These are phyloP conservation scores for Bicyclus anynana DNA, from an alignment of 1,140 invertebrate species.

Conservation along the genomic window DNA sequence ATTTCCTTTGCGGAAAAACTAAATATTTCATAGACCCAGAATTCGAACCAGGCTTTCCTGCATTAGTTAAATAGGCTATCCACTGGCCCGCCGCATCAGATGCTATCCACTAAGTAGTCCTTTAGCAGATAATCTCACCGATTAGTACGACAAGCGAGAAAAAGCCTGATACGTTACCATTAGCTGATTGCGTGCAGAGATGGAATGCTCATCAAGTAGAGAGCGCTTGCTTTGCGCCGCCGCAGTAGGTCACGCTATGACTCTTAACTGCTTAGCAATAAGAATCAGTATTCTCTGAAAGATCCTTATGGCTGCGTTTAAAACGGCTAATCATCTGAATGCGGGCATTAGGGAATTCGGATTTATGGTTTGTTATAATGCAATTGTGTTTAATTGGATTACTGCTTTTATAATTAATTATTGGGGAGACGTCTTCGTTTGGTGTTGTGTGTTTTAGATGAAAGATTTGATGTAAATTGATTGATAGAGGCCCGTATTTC, in stretches of 20 bases:
- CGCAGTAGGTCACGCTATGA: neutral
- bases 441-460: too few relatives aligned
- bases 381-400: neutral
- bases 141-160: neutral
- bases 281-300: neutral
- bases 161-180: conserved; percentile 8
- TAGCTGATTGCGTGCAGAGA: conserved; percentile 22
- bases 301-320: neutral
- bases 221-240: conserved; percentile 1
- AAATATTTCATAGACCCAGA: too few relatives aligned
- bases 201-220: conserved; percentile 25
- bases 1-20: too few relatives aligned
- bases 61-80: too few relatives aligned
- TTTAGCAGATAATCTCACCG: neutral
- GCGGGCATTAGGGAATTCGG: neutral
- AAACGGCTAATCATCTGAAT: neutral
- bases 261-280: neutral
- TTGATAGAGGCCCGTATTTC: too few relatives aligned
- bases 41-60: too few relatives aligned
- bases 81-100: too few relatives aligned
- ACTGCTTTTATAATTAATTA: neutral
- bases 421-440: too few relatives aligned
- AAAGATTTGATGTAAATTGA: too few relatives aligned
- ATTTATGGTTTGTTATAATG: neutral
- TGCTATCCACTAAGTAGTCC: neutral